Evolutionary conservation across 2,888 invertebrate species (phyloP), one percentile per base, ranked within the genome.

Genomic region (Epiblema foenella): DNA sequence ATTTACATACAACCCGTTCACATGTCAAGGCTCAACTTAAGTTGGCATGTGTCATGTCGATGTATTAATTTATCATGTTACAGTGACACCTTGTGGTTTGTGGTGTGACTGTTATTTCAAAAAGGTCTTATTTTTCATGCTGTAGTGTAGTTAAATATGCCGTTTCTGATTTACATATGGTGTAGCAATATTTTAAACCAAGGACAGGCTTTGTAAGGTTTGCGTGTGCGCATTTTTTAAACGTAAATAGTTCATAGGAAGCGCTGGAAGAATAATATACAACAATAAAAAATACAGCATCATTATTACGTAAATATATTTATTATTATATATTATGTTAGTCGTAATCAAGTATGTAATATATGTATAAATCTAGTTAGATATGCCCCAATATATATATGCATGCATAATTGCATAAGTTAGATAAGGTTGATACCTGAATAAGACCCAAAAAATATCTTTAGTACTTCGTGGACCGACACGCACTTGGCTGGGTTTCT

Each of bases 31-130:
- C 49, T 37, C 65, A 56, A 56, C 65, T 59, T 52, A 51, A 37
- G 42, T 54, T 66, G 70, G 54, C 70, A 66, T 54, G 42, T 69
- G 70, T 60, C 69, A 65, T 29, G 33, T 46, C 69, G 29, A 64
- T 64, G 24, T 64, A 69, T 69, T 69, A 64, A 69, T 66, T 70
- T 60, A 70, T 70, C 70, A 66, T 59, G 65, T 70, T 63, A 70
- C 65, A 33, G 59, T 49, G 70, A 70, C 70, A 66, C 70, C 52
- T 66, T 66, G 70, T 54, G 70, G 70, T 70, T 54, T 17, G 65
- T 54, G 54, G 39, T 11, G 54, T 54, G 20, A 54, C 8, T 46
- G n/a, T 8, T n/a, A n/a, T n/a, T 46, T 46, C 37, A n/a, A n/a
- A 39, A 64, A n/a, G 20, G 52, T 18, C 39, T 18, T 54, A 39